Evolutionary conservation across 23 tunicate species (phyloP).

Genomic region (Phallusia fumigata): DNA sequence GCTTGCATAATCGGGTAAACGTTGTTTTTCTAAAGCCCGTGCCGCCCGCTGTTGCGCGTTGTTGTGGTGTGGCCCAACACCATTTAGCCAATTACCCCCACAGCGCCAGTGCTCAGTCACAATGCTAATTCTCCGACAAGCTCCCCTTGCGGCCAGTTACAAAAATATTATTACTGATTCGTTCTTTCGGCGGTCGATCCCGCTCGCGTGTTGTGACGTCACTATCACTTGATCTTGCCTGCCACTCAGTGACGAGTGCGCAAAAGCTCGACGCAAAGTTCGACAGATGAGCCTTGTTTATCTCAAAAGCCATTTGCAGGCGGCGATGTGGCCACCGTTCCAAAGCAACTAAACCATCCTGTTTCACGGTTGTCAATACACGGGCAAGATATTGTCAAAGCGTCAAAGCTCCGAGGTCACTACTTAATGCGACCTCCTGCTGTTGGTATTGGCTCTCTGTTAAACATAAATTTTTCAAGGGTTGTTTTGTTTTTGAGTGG

Average conservation of each 20-base stretch:
- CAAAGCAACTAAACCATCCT: no score
- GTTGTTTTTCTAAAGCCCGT: neutral
- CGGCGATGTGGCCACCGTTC: neutral
- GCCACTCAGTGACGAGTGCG: constrained; percentile 4
- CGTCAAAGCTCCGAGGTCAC: neutral
- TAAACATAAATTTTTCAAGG: no score
- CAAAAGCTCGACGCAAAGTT: neutral
- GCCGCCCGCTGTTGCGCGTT: neutral
- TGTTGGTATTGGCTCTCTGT: no score
- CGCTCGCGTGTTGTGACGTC: neutral
- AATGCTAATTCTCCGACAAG: neutral
- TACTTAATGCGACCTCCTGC: no score
- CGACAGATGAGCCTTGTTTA: neutral
- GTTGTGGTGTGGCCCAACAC: constrained; percentile 1
- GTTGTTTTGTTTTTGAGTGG: no score
- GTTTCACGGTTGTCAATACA: neutral
- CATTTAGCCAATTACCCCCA: neutral
- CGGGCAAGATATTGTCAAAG: neutral
- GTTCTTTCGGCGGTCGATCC: neutral
- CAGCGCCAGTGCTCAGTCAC: neutral
- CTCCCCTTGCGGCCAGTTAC: neutral
- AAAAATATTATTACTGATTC: constrained; percentile 3
- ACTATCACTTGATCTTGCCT: constrained; percentile 1
- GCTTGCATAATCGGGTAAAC: neutral
- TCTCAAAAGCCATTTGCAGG: neutral